phyloP scores from a whole-genome alignment of 2,888 invertebrate species.

The Melangyna quadrimaculata region DNA sequence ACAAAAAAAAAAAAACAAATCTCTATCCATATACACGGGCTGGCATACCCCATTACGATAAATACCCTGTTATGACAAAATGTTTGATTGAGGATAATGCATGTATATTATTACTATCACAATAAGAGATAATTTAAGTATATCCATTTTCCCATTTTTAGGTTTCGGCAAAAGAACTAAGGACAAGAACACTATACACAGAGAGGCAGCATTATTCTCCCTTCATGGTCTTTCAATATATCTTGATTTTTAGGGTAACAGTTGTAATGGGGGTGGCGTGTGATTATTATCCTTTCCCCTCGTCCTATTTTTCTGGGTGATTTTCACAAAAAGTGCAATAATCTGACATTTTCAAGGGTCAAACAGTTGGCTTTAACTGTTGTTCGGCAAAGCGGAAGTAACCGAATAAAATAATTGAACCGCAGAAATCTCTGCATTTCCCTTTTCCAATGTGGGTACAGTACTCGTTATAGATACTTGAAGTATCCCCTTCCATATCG shows the following conservation, averaged over 20 bases:
- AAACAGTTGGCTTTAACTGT: conserved; percentile 53
- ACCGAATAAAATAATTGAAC: conserved; percentile 71
- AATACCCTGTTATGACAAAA: conserved; percentile 71
- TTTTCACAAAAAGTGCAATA: conserved; percentile 45
- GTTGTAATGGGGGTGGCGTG: neutral
- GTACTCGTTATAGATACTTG: neutral
- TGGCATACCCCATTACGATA: conserved; percentile 60
- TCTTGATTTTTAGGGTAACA: neutral
- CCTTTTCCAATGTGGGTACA: conserved; percentile 6
- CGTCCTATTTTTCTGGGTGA: neutral
- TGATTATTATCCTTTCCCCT: conserved; percentile 18
- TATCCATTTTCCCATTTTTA: conserved; percentile 39
- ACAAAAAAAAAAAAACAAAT: neutral
- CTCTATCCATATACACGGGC: neutral
- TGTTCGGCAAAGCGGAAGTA: conserved; percentile 62
- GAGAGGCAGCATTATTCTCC: neutral
- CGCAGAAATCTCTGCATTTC: conserved; percentile 66
- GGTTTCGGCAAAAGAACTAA: neutral
- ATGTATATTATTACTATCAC: conserved; percentile 61
- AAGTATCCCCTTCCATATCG: conserved; percentile 19
- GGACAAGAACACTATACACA: neutral
- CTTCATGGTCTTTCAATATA: conserved; percentile 23
- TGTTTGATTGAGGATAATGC: conserved; percentile 68
- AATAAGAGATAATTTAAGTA: conserved; percentile 66
- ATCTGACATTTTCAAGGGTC: conserved; percentile 46